Evolutionary conservation across 1,140 invertebrate genomes (phyloP).

Genomic region (Cherax quadricarinatus): DNA sequence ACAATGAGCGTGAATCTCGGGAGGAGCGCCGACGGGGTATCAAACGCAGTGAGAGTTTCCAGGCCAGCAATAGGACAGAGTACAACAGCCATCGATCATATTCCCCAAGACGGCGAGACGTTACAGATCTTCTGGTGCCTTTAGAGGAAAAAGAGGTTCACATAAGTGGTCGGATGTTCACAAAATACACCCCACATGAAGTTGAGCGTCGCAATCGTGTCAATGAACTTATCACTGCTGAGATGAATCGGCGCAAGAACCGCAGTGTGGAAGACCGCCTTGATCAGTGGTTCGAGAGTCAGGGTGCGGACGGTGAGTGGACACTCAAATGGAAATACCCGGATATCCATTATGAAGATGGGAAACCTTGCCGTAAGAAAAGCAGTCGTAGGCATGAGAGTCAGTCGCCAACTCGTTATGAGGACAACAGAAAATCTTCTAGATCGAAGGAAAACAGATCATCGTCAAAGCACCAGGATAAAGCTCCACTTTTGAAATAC

Average conservation of each 20-base stretch:
- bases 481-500: conserved; percentile 19
- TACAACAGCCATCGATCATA: conserved; percentile 71
- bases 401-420: conserved; percentile 45
- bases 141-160: conserved; percentile 67
- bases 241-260: conserved; percentile 68
- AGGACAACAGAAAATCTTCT: conserved; percentile 43
- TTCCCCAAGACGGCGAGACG: conserved; percentile 56
- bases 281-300: conserved; percentile 67
- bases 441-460: conserved; percentile 55
- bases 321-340: conserved; percentile 59
- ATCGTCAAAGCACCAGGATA: conserved; percentile 43
- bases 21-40: conserved; percentile 51
- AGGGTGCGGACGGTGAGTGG: conserved; percentile 56
- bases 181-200: conserved; percentile 70
- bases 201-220: conserved; percentile 68
- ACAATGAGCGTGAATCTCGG: conserved; percentile 34
- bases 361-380: conserved; percentile 16
- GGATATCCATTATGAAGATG: conserved; percentile 46
- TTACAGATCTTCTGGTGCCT: conserved; percentile 63
- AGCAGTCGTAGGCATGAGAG: conserved; percentile 33
- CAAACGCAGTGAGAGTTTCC: conserved; percentile 68
- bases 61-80: conserved; percentile 61
- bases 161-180: conserved; percentile 71
- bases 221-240: conserved; percentile 70
- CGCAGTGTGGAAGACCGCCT: conserved; percentile 73